These are phyloP conservation scores for Oryctes rhinoceros DNA, from an alignment of 1,140 invertebrate species.

Conservation along the genomic window DNA sequence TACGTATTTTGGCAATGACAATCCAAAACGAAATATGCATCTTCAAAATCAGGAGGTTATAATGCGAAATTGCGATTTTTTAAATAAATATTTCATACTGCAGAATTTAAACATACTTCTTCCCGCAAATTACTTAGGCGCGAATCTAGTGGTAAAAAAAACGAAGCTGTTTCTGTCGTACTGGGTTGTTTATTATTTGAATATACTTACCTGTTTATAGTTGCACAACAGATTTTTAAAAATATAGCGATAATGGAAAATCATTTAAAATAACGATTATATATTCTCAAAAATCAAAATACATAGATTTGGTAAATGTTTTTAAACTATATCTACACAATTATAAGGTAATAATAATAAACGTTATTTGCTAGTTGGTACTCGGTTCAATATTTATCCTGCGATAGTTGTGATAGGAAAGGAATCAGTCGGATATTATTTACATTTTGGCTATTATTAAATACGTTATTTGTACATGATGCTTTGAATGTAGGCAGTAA, in stretches of 20 bases:
- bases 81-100: no score
- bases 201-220: not conserved
- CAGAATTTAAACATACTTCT: no score
- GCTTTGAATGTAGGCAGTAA: not conserved
- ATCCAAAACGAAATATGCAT: no score
- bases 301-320: conserved; percentile 53
- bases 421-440: not conserved
- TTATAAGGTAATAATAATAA: conserved; percentile 46
- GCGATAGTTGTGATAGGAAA: not conserved
- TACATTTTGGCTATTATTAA: conserved; percentile 7
- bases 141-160: no score
- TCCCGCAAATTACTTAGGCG: no score
- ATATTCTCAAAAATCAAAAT: conserved; percentile 53
- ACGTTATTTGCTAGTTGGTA: not conserved
- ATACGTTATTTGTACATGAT: conserved; percentile 29
- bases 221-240: not conserved
- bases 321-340: conserved; percentile 52
- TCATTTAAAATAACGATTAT: conserved; percentile 52
- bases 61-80: no score
- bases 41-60: no score
- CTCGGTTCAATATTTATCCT: not conserved
- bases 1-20: no score
- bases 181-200: no score
- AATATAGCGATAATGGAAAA: not conserved
- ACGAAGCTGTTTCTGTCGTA: no score